phyloP scores from a whole-genome alignment of 2,888 invertebrate genomes.

The Pristionchus maxplancki region DNA sequence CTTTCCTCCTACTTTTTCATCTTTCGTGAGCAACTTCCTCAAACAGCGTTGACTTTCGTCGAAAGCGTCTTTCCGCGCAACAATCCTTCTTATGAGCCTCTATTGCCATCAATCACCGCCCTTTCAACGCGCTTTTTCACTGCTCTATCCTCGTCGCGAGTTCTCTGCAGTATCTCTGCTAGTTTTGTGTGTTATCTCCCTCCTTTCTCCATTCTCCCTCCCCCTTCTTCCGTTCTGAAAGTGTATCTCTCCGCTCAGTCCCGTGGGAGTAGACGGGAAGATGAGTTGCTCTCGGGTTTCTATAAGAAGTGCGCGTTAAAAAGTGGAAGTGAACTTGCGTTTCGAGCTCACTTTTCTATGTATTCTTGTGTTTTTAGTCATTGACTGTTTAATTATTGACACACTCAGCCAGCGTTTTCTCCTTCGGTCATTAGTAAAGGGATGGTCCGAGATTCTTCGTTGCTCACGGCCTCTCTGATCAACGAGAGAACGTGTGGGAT shows the following conservation, averaged over 20 bases:
- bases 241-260: slow-evolving; percentile 32
- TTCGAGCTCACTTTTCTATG: background rate
- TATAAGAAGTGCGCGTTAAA: background rate
- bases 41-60: background rate
- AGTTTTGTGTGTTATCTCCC: background rate
- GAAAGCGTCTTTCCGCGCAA: background rate
- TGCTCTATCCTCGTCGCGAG: background rate
- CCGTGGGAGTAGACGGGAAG: background rate
- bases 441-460: no score
- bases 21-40: background rate
- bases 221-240: background rate
- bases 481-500: background rate
- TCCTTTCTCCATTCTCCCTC: background rate
- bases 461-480: no score
- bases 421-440: no score
- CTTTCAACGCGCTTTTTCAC: slow-evolving; percentile 27
- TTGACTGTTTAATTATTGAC: background rate
- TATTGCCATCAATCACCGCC: background rate
- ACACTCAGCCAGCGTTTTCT: background rate
- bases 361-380: background rate
- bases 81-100: background rate
- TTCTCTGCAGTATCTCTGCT: slow-evolving; percentile 12
- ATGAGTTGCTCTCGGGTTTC: slow-evolving; percentile 24
- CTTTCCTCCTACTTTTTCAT: background rate
- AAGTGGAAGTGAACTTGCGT: background rate